Evolutionary conservation across 1,140 invertebrate genomes (phyloP).

Genomic region (Caenorhabditis briggsae): DNA sequence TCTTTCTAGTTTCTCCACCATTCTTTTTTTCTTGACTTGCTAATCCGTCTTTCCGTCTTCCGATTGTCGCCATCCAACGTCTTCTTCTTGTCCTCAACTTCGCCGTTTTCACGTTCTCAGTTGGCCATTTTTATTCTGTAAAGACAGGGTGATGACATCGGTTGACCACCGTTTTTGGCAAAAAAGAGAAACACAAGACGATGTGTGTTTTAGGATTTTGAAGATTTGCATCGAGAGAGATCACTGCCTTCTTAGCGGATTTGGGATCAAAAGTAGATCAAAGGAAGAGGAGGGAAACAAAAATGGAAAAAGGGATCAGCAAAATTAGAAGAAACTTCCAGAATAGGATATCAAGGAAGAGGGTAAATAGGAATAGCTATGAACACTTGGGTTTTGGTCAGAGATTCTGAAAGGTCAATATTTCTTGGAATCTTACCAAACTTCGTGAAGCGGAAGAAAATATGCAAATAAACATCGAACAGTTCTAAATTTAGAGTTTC

Average conservation of each 20-base stretch:
- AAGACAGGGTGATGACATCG: conserved; percentile 24
- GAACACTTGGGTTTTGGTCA: too few relatives aligned
- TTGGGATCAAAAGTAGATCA: conserved; percentile 53
- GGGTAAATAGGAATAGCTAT: too few relatives aligned
- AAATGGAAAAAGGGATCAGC: background rate
- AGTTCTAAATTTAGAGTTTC: too few relatives aligned
- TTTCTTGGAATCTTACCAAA: too few relatives aligned
- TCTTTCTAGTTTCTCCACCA: background rate
- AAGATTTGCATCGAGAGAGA: conserved; percentile 30
- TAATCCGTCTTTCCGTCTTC: conserved; percentile 49
- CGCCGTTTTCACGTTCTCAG: background rate
- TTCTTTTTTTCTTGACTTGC: conserved; percentile 10
- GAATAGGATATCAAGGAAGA: background rate
- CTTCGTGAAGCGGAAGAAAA: too few relatives aligned
- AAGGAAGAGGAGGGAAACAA: conserved; percentile 15
- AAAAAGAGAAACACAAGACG: background rate
- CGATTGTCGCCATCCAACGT: conserved; percentile 5
- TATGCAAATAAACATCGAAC: too few relatives aligned
- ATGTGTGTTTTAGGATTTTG: conserved; percentile 32
- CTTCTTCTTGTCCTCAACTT: background rate
- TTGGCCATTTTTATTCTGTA: conserved; percentile 31
- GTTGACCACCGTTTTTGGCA: background rate
- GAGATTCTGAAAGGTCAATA: too few relatives aligned
- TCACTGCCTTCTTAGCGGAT: conserved; percentile 49
- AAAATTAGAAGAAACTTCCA: too few relatives aligned